Percentiles rank a stretch among this genome's conserved stretches.
Evolutionary conservation across 2,888 invertebrate species (phyloP).

Genomic region (Rosalia funebris): DNA sequence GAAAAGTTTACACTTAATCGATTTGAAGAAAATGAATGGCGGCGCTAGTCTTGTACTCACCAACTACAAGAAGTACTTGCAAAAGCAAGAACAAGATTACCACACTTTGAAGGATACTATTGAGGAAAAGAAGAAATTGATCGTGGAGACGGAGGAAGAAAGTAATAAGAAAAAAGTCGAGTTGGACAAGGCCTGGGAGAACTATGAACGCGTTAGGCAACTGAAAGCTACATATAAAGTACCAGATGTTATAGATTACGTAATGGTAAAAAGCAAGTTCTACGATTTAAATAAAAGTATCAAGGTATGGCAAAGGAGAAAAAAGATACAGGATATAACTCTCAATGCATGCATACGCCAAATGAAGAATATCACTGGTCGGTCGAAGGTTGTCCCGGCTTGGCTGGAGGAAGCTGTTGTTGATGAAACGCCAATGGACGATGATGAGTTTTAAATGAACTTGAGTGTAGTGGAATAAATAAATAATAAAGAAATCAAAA

Average conservation of each 20-base stretch:
- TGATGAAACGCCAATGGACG: not conserved
- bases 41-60: conserved; percentile 68
- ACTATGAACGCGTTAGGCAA: conserved; percentile 52
- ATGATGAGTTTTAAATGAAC: too few relatives aligned
- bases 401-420: conserved; percentile 42
- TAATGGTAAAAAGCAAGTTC: conserved; percentile 65
- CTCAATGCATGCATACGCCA: conserved; percentile 53
- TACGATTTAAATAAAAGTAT: conserved; percentile 46
- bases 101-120: conserved; percentile 63
- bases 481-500: too few relatives aligned
- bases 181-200: conserved; percentile 60
- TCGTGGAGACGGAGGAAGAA: conserved; percentile 64
- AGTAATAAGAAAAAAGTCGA: conserved; percentile 61
- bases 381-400: conserved; percentile 34
- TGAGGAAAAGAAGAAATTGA: conserved; percentile 61
- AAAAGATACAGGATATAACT: conserved; percentile 53
- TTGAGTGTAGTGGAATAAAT: too few relatives aligned
- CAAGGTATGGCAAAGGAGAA: conserved; percentile 51
- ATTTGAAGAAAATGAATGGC: conserved; percentile 52
- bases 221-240: conserved; percentile 61
- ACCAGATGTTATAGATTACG: conserved; percentile 71
- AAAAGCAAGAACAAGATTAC: conserved; percentile 66
- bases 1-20: conserved; percentile 60
- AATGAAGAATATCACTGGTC: conserved; percentile 53
- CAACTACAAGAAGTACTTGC: conserved; percentile 68